Evolutionary conservation across 1,140 invertebrate species (phyloP), one percentile per base, ranked within the genome.

Genomic region (Aphaenogaster floridana): DNA sequence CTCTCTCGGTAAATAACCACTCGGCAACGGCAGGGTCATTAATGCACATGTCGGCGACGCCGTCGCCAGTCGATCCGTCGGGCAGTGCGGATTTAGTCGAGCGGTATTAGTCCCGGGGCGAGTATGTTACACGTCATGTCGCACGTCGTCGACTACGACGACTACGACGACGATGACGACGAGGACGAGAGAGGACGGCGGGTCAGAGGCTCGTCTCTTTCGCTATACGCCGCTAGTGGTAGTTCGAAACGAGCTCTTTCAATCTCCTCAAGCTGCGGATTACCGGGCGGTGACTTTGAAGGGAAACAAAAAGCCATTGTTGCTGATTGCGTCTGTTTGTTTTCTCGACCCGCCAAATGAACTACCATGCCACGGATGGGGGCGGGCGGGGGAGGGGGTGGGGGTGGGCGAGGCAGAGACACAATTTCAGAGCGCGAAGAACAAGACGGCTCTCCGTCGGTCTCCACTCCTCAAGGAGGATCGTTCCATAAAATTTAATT

Each of bases 261-360:
- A 81, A 81, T 81, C 64, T 81, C 64, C 78, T 81, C 78, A 81
- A 81, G 64, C 78, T 81, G 78, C 78, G 78, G 78, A 81, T 81
- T 81, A 81, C 78, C 64, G 78, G 42, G 48, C 48, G 78, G 63
- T 68, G 84, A 78, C 69, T 77, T 78, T 68, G 84, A 64, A 50
- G 76, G 42, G 76, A 79, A 74, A 79, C 72, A 86, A 86, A 84
- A 76, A 61, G 81, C 69, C 81, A 84, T 84, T 84, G 81, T 84
- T 84, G 76, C 72, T 77, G 84, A 86, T 86, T 86, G 72, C 72
- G 76, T 66, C 84, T 66, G 81, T 84, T 84, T 84, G 81, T 84
- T 84, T 84, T 84, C 81, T 61, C 69, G 57, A 84, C 81, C 69
- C 69, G 71, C 54, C 81, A 84, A 84, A 84, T 84, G 81, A 84